These are phyloP conservation scores for Sclerurus mexicanus DNA, from an alignment of 2,113 vertebrate genomes.

Conservation along the genomic window DNA sequence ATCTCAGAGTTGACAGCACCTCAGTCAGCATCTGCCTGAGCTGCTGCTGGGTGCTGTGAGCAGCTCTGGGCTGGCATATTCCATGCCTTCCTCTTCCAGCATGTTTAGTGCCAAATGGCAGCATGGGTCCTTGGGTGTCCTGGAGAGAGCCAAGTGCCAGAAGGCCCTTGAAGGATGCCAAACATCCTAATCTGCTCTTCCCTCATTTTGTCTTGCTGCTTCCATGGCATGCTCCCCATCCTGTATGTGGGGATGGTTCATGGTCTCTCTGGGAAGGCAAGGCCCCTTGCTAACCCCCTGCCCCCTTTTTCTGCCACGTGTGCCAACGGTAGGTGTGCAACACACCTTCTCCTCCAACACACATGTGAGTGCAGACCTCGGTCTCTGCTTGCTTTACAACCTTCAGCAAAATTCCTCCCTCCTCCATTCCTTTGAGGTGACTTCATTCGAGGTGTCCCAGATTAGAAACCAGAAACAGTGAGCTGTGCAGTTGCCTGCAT, in stretches of 20 bases:
- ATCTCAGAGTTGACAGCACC: not conserved
- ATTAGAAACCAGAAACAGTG: not conserved
- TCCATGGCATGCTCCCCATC: not conserved
- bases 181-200: not conserved
- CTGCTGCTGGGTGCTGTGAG: not conserved
- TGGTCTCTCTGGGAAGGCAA: not conserved
- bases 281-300: not conserved
- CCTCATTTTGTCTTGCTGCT: not conserved
- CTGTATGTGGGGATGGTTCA: fast-evolving
- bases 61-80: not conserved
- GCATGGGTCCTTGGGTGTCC: not conserved
- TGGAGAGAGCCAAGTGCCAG: not conserved
- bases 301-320: not conserved
- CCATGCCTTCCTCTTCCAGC: not conserved
- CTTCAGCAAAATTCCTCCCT: not conserved
- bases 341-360: not conserved
- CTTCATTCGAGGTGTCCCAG: not conserved
- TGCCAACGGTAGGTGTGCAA: not conserved
- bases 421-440: not conserved
- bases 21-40: not conserved
- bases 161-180: not conserved
- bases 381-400: not conserved
- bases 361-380: fast-evolving
- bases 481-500: not conserved
- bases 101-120: not conserved